Percentiles rank a stretch among this genome's conserved stretches.
These are phyloP conservation scores for Antheraea mylitta DNA, from an alignment of 1,140 invertebrate genomes.

Conservation along the genomic window DNA sequence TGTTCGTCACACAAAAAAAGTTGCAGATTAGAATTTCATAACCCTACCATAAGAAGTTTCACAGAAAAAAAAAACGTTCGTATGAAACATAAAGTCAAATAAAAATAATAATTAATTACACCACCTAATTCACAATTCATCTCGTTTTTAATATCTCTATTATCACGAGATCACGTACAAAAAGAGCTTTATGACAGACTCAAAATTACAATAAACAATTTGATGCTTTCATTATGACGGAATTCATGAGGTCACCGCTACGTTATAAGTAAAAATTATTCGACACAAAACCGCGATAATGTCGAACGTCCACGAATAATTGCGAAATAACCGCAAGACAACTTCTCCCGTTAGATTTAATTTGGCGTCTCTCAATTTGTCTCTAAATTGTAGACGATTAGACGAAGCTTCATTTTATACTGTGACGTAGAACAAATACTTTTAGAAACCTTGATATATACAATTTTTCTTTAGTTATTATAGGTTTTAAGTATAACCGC, in stretches of 20 bases:
- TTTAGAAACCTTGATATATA: not conserved
- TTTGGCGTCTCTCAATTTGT: conserved; percentile 60
- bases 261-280: conserved; percentile 61
- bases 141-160: conserved; percentile 72
- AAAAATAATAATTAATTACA: not conserved
- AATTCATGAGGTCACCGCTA: conserved; percentile 53
- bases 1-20: too few relatives aligned
- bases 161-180: conserved; percentile 59
- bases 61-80: too few relatives aligned
- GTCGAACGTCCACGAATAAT: conserved; percentile 68
- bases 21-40: too few relatives aligned
- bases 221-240: conserved; percentile 63
- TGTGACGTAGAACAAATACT: conserved; percentile 19
- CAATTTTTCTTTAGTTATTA: not conserved
- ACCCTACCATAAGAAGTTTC: too few relatives aligned
- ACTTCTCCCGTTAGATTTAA: conserved; percentile 57
- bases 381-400: conserved; percentile 43
- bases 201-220: conserved; percentile 76
- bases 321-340: conserved; percentile 67
- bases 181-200: conserved; percentile 55
- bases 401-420: conserved; percentile 27
- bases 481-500: not conserved
- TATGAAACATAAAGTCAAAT: too few relatives aligned
- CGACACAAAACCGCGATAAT: conserved; percentile 66
- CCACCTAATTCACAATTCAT: conserved; percentile 37